phyloP scores from a whole-genome alignment of 2,797 vertebrate species.

The Tauraco hartlaubi region DNA sequence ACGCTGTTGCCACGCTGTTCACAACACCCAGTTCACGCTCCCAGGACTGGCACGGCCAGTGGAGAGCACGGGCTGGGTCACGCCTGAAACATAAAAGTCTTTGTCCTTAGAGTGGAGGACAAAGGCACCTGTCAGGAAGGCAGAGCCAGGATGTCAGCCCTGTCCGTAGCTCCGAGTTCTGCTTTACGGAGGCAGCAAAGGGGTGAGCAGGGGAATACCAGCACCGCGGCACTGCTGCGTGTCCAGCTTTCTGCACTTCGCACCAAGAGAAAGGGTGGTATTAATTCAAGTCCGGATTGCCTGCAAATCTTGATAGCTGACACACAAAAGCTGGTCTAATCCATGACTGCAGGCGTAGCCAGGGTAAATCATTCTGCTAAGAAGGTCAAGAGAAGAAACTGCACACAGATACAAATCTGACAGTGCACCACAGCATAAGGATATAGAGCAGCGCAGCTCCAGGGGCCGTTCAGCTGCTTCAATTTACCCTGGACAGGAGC shows the following conservation, averaged over 20 bases:
- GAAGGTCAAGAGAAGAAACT: not conserved
- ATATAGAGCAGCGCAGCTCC: accelerated
- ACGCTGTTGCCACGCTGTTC: accelerated
- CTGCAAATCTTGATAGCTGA: not conserved
- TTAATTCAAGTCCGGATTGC: accelerated
- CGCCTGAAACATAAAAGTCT: not conserved
- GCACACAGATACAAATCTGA: not conserved
- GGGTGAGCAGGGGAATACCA: accelerated
- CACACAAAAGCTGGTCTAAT: not conserved
- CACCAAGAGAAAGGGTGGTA: not conserved
- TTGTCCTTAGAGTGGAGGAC: not conserved
- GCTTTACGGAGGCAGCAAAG: accelerated
- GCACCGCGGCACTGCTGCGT: accelerated
- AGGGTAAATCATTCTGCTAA: not conserved
- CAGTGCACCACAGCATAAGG: accelerated
- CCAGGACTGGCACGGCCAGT: accelerated
- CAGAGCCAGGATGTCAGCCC: not conserved
- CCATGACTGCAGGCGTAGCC: accelerated
- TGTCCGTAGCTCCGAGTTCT: not conserved
- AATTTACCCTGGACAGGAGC: not conserved
- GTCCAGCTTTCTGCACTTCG: accelerated
- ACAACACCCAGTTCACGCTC: not conserved
- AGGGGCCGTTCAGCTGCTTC: not conserved
- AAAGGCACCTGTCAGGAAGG: not conserved
- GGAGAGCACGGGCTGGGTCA: not conserved